phyloP scores from a whole-genome alignment of 1,140 invertebrate species.

The Agrypnia vestita region DNA sequence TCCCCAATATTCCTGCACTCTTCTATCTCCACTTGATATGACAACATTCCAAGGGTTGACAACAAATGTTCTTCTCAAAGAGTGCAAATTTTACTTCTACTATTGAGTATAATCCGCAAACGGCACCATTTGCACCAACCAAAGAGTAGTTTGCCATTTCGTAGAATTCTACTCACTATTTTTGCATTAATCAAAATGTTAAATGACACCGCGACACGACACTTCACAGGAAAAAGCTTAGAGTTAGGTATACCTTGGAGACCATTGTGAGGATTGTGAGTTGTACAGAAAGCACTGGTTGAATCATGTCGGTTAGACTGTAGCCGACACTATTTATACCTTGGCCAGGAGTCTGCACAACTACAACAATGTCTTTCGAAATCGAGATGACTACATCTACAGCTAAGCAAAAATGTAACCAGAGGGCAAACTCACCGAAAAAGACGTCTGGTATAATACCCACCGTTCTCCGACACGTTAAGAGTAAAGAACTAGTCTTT shows the following conservation, averaged over 20 bases:
- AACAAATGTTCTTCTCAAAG: no score
- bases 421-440: constrained; percentile 9
- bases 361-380: constrained; percentile 35
- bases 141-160: no score
- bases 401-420: constrained; percentile 26
- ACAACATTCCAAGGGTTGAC: no score
- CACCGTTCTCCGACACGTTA: neutral
- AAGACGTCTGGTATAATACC: constrained; percentile 15
- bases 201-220: neutral
- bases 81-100: no score
- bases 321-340: constrained; percentile 45
- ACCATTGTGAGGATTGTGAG: constrained; percentile 40
- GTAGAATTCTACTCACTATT: no score
- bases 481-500: neutral
- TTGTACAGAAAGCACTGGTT: constrained; percentile 19
- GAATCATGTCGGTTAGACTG: constrained; percentile 16
- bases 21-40: no score
- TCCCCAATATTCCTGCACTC: no score
- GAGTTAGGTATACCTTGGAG: constrained; percentile 32
- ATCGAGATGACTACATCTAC: constrained; percentile 43
- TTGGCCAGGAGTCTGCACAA: neutral
- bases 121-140: no score
- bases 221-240: no score
- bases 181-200: neutral
- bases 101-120: no score